phyloP scores from a whole-genome alignment of 2,888 invertebrate genomes.

The Leptura quadrifasciata region DNA sequence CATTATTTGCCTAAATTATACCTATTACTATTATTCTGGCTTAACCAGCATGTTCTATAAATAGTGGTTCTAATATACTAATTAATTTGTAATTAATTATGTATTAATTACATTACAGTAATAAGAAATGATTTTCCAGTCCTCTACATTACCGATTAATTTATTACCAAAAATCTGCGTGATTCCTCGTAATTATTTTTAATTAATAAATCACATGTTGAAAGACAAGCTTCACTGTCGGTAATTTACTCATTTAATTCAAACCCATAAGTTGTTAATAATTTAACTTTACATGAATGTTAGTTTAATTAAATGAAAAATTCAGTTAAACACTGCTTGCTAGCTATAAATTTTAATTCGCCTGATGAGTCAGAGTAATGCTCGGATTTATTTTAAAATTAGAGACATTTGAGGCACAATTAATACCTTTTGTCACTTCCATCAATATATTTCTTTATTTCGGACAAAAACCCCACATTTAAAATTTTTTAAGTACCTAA shows the following conservation, averaged over 20 bases:
- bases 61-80: too few species aligned
- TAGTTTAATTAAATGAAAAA: neutral
- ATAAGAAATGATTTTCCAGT: too few species aligned
- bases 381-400: neutral
- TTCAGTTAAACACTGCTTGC: neutral
- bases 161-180: neutral
- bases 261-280: neutral
- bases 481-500: too few species aligned
- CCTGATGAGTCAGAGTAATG: neutral
- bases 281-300: neutral
- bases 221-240: neutral
- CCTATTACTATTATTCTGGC: neutral
- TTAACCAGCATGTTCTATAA: too few species aligned
- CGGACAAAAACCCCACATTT: too few species aligned
- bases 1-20: neutral
- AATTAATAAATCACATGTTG: neutral
- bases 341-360: neutral
- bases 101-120: neutral
- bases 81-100: neutral
- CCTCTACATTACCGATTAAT: neutral
- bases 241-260: neutral
- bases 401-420: neutral
- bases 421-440: too few species aligned
- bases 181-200: neutral
- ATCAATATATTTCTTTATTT: too few species aligned